Base-by-base conservation (phyloP, 2,888 invertebrate species). In the Caenorhabditis imperialis region DNA sequence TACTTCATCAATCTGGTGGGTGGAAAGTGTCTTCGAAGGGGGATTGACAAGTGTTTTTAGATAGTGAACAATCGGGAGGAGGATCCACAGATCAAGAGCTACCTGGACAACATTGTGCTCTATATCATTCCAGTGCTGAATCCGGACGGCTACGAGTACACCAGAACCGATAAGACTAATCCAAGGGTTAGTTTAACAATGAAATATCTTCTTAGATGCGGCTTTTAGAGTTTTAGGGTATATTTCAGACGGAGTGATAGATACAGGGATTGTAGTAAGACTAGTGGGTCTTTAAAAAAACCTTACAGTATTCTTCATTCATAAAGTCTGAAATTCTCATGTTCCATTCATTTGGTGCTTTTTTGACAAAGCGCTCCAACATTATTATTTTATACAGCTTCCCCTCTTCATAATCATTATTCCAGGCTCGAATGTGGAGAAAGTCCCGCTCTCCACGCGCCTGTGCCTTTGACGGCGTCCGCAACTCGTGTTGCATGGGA, bases 111-210 rank as follows among this genome's bases (percentile, higher is more conserved):
- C 22, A 50, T 84, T 10, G 83, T 87, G 50, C 65, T 86, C 22
- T 78, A 87, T 57, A 75, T 86, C n/a, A 74, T 86, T 45, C 86
- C 86, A 23, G 81, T 84, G 10, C 38, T 84, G 22, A 86, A 86
- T 70, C 86, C 86, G 7, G 86, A 86, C 70, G 86, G 86, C 3
- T 86, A 86, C 65, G 85, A 86, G 53, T 86, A 70, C 74, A 86
- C 86, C 7, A 67, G 86, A 47, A 80, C 81, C 0, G 84, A 86
- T 25, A 84, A 81, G 18, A 78, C 83, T 0, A 84, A 86, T 72
- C 84, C 85, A 10, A 75, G 81, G 57, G 85, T 85, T 16, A 12
- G 62, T 57, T 42, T 50, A 42, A 25, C 16, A 44, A n/a, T 25
- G 30, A 30, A 54, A 61, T 18, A 48, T 10, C 38, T 16, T 6